phyloP scores from a whole-genome alignment of 2,797 vertebrate genomes.

The Sebastes dallii region DNA sequence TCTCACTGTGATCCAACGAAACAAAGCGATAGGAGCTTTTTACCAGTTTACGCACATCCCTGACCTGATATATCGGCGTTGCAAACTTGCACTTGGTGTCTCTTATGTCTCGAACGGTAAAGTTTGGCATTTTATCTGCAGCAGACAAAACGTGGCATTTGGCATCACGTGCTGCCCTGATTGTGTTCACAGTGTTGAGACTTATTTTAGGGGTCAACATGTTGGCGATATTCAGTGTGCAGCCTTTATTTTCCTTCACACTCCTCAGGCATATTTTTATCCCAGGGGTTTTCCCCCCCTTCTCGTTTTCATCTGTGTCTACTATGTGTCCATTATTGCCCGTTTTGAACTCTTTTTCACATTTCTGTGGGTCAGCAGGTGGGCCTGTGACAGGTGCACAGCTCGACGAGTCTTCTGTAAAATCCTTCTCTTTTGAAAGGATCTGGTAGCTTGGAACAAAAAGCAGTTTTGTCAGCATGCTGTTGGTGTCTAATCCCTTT shows the following conservation, averaged over 20 bases:
- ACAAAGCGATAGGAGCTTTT: slow-evolving; percentile 91
- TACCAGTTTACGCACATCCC: slow-evolving; percentile 95
- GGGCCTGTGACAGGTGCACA: slow-evolving; percentile 57
- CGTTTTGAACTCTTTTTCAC: slow-evolving; percentile 40
- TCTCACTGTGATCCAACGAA: slow-evolving; percentile 81
- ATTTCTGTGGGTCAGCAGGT: slow-evolving; percentile 30
- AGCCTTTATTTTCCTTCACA: slow-evolving; percentile 84
- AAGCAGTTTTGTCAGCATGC: slow-evolving; percentile 89
- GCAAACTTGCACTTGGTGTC: slow-evolving; percentile 89
- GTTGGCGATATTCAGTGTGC: slow-evolving; percentile 89
- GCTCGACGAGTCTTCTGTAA: slow-evolving; percentile 49
- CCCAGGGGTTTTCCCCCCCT: slow-evolving; percentile 83
- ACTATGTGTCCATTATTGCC: slow-evolving; percentile 16
- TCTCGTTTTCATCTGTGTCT: slow-evolving; percentile 36
- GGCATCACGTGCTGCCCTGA: slow-evolving; percentile 77
- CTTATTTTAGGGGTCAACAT: slow-evolving; percentile 91
- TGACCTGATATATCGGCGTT: slow-evolving; percentile 92
- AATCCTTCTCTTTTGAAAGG: slow-evolving; percentile 81
- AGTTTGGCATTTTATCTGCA: slow-evolving; percentile 89
- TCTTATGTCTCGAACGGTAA: slow-evolving; percentile 91
- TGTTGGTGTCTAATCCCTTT: slow-evolving; percentile 74
- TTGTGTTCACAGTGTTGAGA: slow-evolving; percentile 64
- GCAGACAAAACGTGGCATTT: slow-evolving; percentile 75
- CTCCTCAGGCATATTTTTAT: slow-evolving; percentile 92
- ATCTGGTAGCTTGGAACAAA: slow-evolving; percentile 93